phyloP scores from a whole-genome alignment of 2,888 invertebrate species.

The Apamea anceps region DNA sequence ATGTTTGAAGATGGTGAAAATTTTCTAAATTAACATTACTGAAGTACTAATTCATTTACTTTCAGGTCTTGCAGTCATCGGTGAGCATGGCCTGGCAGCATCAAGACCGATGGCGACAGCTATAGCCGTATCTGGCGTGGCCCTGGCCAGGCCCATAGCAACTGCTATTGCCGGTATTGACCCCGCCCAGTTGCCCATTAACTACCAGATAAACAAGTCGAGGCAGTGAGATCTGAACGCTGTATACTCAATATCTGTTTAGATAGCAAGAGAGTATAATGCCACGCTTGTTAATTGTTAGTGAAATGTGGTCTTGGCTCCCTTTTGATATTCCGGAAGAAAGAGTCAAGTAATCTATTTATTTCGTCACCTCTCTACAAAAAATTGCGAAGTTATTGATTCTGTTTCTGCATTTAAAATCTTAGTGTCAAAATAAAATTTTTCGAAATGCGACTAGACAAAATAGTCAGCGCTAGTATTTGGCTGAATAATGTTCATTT shows the following conservation, averaged over 20 bases:
- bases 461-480: neutral
- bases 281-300: neutral
- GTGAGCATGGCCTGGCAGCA: slow-evolving; percentile 93
- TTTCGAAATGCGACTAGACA: neutral
- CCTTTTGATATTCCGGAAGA: neutral
- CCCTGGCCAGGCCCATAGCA: slow-evolving; percentile 92
- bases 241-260: neutral
- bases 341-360: neutral
- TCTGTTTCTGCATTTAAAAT: too few relatives aligned
- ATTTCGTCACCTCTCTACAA: neutral
- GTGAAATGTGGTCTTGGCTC: neutral
- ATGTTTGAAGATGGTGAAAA: neutral
- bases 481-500: neutral
- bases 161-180: slow-evolving; percentile 94
- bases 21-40: neutral
- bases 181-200: slow-evolving; percentile 80
- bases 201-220: slow-evolving; percentile 73
- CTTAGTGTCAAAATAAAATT: neutral
- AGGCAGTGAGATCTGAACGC: slow-evolving; percentile 6
- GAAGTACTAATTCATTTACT: slow-evolving; percentile 24
- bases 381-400: neutral
- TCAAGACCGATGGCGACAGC: slow-evolving; percentile 93
- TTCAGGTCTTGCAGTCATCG: slow-evolving; percentile 91
- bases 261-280: neutral
- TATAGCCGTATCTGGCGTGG: slow-evolving; percentile 92